Conservation (phyloP, 2,113 vertebrate species). For the Colaptes auratus region DNA sequence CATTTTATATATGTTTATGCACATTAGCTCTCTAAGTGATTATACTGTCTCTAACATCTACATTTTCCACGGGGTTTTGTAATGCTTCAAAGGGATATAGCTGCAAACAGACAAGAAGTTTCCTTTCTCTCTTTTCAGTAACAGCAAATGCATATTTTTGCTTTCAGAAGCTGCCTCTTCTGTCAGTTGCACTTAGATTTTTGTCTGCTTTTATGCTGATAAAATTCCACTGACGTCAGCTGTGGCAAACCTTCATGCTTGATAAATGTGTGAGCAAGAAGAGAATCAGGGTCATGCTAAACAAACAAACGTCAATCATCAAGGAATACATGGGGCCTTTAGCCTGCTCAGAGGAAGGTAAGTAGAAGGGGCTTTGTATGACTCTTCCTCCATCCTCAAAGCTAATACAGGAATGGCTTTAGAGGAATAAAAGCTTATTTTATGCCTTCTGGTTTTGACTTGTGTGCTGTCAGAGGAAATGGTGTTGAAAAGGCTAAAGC, state of each 20-base stretch:
- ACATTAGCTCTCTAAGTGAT: constrained; percentile 48
- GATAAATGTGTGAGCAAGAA: neutral
- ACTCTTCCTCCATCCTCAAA: neutral
- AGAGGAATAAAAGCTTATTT: neutral
- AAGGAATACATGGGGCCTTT: neutral
- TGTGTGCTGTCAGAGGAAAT: neutral
- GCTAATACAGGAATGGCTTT: neutral
- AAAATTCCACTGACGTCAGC: constrained; percentile 10
- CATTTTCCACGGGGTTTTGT: neutral
- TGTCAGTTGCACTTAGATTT: constrained; percentile 13
- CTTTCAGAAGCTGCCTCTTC: neutral
- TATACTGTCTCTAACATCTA: constrained; percentile 11
- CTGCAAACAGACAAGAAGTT: constrained; percentile 18
- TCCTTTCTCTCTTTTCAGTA: neutral
- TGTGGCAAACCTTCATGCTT: neutral
- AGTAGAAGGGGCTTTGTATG: neutral
- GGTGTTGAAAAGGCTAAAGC: constrained; percentile 19
- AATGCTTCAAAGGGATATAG: constrained; percentile 30
- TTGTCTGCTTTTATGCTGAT: constrained; percentile 12
- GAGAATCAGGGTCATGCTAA: neutral
- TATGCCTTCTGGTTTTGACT: neutral
- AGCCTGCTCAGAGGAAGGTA: neutral
- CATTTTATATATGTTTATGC: constrained; percentile 47
- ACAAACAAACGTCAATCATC: neutral
- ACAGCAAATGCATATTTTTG: neutral